These are phyloP conservation scores for Neodontobutis hainanensis DNA, from an alignment of 2,113 vertebrate genomes.

Conservation along the genomic window DNA sequence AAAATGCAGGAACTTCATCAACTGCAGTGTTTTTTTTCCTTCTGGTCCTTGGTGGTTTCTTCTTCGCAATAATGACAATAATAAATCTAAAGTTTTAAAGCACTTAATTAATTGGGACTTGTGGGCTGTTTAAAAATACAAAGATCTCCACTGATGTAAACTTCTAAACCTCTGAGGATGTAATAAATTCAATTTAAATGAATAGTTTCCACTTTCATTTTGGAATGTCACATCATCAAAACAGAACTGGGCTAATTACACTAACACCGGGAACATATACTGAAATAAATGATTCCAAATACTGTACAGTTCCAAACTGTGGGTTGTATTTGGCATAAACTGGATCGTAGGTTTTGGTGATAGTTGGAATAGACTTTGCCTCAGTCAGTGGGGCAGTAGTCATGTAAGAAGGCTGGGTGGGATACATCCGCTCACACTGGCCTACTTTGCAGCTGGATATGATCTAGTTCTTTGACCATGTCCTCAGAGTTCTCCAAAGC, in stretches of 20 bases:
- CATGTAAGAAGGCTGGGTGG: constrained; percentile 35
- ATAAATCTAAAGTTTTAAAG: constrained; percentile 15
- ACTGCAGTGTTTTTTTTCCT: constrained; percentile 4
- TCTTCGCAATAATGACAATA: constrained; percentile 11
- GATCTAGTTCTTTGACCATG: constrained; percentile 40
- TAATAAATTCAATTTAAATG: constrained; percentile 11
- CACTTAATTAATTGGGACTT: constrained; percentile 10
- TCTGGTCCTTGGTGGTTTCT: constrained; percentile 9
- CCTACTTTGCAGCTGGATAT: constrained; percentile 51
- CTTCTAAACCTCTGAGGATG: constrained; percentile 5
- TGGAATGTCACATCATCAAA: constrained; percentile 6
- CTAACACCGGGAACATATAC: constrained; percentile 1
- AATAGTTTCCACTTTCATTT: constrained; percentile 7
- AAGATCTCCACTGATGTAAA: constrained; percentile 8
- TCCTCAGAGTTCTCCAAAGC: constrained; percentile 45
- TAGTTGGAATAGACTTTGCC: constrained; percentile 13
- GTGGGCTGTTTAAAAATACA: constrained; percentile 14
- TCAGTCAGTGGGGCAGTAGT: constrained; percentile 58
- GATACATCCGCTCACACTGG: constrained; percentile 48
- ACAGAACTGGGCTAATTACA: constrained; percentile 10
- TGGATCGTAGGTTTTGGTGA: neutral
- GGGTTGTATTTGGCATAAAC: neutral
- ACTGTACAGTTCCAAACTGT: neutral
- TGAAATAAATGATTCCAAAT: constrained; percentile 6
- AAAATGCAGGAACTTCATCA: too few relatives aligned